Evolutionary conservation across 2,113 vertebrate species (phyloP).

Genomic region (Psittacara wagleri): DNA sequence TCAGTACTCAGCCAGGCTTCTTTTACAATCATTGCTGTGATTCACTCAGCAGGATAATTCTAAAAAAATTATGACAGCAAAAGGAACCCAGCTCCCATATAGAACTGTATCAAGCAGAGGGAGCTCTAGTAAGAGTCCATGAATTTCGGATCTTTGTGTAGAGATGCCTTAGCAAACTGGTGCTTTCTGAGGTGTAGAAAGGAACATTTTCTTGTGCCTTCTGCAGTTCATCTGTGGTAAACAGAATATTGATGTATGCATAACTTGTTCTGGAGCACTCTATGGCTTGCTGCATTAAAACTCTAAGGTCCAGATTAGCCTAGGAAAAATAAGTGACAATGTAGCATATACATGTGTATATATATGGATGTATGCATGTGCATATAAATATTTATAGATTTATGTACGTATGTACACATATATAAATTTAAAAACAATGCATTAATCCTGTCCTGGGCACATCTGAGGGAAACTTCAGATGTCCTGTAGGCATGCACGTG

Average conservation of each 20-base stretch:
- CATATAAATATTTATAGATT: background rate
- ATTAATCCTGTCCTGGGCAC: background rate
- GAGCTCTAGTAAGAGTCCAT: background rate
- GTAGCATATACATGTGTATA: background rate
- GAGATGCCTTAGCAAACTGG: background rate
- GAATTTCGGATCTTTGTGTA: background rate
- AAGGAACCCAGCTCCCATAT: background rate
- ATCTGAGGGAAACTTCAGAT: background rate
- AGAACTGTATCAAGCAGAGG: background rate
- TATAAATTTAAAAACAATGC: background rate
- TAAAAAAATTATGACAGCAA: background rate
- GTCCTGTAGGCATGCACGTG: background rate
- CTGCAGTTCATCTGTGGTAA: background rate
- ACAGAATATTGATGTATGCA: accelerated
- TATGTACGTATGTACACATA: background rate
- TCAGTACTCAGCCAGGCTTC: background rate
- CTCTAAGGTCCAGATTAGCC: background rate
- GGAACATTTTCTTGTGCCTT: background rate
- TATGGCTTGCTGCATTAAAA: background rate
- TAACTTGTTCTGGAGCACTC: background rate
- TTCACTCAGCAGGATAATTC: background rate
- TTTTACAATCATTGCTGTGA: background rate
- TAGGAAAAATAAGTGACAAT: background rate
- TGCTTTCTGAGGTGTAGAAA: background rate
- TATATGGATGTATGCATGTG: no score